Conservation (phyloP, 2,888 invertebrate genomes). For the Drosophila phalerata region DNA sequence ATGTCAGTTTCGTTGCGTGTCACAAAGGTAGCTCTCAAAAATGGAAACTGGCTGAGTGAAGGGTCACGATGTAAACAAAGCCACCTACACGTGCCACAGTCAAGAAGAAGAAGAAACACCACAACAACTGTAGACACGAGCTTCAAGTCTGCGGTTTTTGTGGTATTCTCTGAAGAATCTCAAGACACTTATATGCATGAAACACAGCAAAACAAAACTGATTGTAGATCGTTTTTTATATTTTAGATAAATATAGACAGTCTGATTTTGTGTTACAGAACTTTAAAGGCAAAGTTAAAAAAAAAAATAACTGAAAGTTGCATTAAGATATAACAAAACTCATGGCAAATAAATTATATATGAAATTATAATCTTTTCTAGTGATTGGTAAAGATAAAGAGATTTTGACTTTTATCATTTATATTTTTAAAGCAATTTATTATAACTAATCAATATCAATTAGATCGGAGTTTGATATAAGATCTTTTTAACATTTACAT, state of each 20-base stretch:
- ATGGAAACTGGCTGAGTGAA: conserved; percentile 40
- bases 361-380: too few relatives aligned
- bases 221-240: neutral
- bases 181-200: conserved; percentile 6
- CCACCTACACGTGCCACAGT: conserved; percentile 44
- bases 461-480: too few relatives aligned
- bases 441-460: too few relatives aligned
- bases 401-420: too few relatives aligned
- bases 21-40: conserved; percentile 10
- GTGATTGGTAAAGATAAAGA: too few relatives aligned
- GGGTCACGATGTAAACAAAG: conserved; percentile 51
- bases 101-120: neutral
- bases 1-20: conserved; percentile 42
- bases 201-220: conserved; percentile 37
- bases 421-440: too few relatives aligned
- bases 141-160: conserved; percentile 45
- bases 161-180: conserved; percentile 29
- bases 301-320: too few relatives aligned
- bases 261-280: neutral
- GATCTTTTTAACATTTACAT: too few relatives aligned
- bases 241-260: neutral
- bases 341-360: too few relatives aligned
- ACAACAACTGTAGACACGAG: conserved; percentile 21
- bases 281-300: neutral
- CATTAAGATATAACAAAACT: too few relatives aligned